A percentile compares a stretch with the other conserved stretches of the same genome.
phyloP scores from a whole-genome alignment of 2,888 invertebrate species.

The Erebia ligea region DNA sequence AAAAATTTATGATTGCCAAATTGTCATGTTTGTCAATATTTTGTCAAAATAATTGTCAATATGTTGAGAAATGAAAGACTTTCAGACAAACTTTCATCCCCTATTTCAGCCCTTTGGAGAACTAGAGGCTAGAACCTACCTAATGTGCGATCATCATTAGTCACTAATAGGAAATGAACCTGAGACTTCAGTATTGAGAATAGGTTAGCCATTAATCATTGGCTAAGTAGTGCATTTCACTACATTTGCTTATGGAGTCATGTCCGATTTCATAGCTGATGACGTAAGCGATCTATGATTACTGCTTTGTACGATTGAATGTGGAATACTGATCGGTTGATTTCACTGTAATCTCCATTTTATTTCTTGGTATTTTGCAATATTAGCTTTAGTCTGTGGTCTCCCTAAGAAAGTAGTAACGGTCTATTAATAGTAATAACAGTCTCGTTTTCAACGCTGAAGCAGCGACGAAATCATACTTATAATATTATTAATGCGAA shows the following conservation, averaged over 20 bases:
- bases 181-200: background rate
- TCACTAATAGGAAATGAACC: background rate
- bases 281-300: constrained; percentile 7
- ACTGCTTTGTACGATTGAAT: background rate
- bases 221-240: background rate
- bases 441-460: background rate
- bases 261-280: background rate
- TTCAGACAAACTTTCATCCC: too few species aligned
- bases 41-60: too few species aligned
- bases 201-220: background rate
- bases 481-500: too few species aligned
- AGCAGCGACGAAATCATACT: too few species aligned
- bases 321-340: constrained; percentile 5
- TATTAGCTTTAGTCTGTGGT: background rate
- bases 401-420: too few species aligned
- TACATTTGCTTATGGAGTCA: constrained; percentile 2
- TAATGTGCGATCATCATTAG: too few species aligned
- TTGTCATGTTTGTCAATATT: too few species aligned
- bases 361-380: constrained; percentile 11
- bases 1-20: too few species aligned
- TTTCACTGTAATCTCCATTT: constrained; percentile 1
- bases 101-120: too few species aligned
- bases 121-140: too few species aligned
- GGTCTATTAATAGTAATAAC: too few species aligned
- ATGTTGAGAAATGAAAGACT: too few species aligned